These are phyloP conservation scores for Diaperis boleti DNA, from an alignment of 2,888 invertebrate genomes.

Conservation along the genomic window DNA sequence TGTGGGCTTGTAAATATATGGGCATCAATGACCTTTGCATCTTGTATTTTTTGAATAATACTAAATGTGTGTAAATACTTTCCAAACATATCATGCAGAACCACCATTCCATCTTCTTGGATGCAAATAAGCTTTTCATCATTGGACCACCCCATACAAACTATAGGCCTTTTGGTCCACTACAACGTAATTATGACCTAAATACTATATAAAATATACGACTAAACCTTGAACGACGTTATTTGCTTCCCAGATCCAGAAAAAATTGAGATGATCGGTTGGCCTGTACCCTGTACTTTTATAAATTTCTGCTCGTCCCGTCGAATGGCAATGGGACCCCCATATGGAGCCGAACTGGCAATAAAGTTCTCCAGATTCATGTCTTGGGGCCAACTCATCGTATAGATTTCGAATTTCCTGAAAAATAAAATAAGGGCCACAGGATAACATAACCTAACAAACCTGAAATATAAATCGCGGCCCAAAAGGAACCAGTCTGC, in stretches of 20 bases:
- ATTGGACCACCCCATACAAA: slow-evolving; percentile 93
- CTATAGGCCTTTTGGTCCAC: slow-evolving; percentile 90
- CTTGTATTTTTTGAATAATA: slow-evolving; percentile 92
- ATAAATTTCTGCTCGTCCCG: slow-evolving; percentile 85
- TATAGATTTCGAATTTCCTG: slow-evolving; percentile 90
- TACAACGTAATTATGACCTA: slow-evolving; percentile 65
- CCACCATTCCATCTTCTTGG: slow-evolving; percentile 92
- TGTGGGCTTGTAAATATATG: slow-evolving; percentile 82
- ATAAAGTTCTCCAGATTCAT: slow-evolving; percentile 84
- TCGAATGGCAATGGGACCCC: slow-evolving; percentile 91
- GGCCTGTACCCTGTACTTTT: slow-evolving; percentile 78
- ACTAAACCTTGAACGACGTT: slow-evolving; percentile 82
- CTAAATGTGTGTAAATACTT: slow-evolving; percentile 86
- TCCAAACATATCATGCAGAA: slow-evolving; percentile 94
- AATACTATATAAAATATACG: too few species aligned
- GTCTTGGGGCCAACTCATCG: slow-evolving; percentile 86
- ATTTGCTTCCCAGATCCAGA: slow-evolving; percentile 86
- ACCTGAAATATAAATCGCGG: slow-evolving; percentile 73
- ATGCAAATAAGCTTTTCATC: slow-evolving; percentile 91
- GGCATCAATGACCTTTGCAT: slow-evolving; percentile 86
- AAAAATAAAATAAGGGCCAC: slow-evolving; percentile 46
- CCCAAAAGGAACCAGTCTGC: slow-evolving; percentile 76
- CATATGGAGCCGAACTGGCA: slow-evolving; percentile 87
- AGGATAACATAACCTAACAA: slow-evolving; percentile 25
- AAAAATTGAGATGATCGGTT: slow-evolving; percentile 86